These are phyloP conservation scores for Agrotis puta DNA, from an alignment of 2,888 invertebrate species.

Conservation along the genomic window DNA sequence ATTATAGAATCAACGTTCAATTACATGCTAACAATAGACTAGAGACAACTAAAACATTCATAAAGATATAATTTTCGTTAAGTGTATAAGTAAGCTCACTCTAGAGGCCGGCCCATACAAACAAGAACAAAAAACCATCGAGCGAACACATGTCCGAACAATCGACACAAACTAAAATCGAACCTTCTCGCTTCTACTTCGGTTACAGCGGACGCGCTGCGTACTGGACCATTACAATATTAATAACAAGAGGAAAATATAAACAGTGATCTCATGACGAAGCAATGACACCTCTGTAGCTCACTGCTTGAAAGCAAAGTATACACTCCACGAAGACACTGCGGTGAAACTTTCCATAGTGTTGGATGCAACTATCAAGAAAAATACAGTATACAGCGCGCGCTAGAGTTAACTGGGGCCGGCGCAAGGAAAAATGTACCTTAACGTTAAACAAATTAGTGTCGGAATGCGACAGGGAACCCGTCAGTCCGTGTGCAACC, in stretches of 20 bases:
- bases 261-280: conserved; percentile 21
- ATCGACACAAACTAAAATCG: conserved; percentile 78
- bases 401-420: conserved; percentile 69
- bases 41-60: conserved; percentile 86
- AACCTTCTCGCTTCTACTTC: conserved; percentile 76
- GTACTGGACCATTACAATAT: conserved; percentile 42
- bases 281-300: conserved; percentile 37
- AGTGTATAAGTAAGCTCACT: conserved; percentile 81
- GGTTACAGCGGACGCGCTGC: conserved; percentile 66
- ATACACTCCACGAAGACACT: conserved; percentile 60
- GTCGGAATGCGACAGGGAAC: conserved; percentile 86
- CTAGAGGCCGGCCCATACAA: conserved; percentile 76
- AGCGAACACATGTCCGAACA: conserved; percentile 74
- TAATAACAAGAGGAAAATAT: conserved; percentile 17
- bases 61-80: conserved; percentile 79
- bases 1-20: conserved; percentile 63
- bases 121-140: conserved; percentile 79
- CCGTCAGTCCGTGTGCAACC: conserved; percentile 84
- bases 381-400: conserved; percentile 53
- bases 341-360: conserved; percentile 55
- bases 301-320: conserved; percentile 39
- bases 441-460: conserved; percentile 85
- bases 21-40: conserved; percentile 87
- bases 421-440: conserved; percentile 84
- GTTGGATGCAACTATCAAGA: conserved; percentile 52